A percentile compares a stretch with the other conserved stretches of the same genome.
These are phyloP conservation scores for Sakesphorus luctuosus DNA, from an alignment of 2,113 vertebrate species.

Conservation along the genomic window DNA sequence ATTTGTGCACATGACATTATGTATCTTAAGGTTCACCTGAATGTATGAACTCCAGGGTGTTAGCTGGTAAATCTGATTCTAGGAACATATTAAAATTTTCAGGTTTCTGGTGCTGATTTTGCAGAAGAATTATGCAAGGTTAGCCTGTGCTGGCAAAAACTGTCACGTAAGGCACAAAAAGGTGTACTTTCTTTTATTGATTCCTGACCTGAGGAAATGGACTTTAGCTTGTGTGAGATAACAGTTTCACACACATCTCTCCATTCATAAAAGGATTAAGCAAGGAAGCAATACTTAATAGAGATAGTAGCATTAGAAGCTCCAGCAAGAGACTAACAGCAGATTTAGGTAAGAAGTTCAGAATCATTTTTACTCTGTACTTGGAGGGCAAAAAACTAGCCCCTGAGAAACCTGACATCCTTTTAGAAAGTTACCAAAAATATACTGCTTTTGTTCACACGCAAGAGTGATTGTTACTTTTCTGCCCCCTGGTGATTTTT, in stretches of 20 bases:
- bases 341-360: neutral
- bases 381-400: neutral
- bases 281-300: conserved; percentile 9
- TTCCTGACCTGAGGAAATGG: conserved; percentile 9
- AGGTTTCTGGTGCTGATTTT: neutral
- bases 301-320: neutral
- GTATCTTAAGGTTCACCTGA: neutral
- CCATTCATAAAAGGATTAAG: neutral
- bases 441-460: neutral
- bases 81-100: neutral
- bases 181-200: neutral
- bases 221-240: neutral
- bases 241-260: neutral
- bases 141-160: neutral
- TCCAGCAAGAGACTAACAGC: neutral
- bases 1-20: neutral
- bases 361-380: neutral
- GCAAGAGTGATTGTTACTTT: neutral
- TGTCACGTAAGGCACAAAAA: neutral
- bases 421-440: neutral
- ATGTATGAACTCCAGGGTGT: neutral
- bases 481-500: neutral
- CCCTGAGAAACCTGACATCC: neutral
- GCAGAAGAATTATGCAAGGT: neutral
- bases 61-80: neutral